Evolutionary conservation across 2,113 vertebrate species (phyloP).

Genomic region (Rhynchomys soricoides): DNA sequence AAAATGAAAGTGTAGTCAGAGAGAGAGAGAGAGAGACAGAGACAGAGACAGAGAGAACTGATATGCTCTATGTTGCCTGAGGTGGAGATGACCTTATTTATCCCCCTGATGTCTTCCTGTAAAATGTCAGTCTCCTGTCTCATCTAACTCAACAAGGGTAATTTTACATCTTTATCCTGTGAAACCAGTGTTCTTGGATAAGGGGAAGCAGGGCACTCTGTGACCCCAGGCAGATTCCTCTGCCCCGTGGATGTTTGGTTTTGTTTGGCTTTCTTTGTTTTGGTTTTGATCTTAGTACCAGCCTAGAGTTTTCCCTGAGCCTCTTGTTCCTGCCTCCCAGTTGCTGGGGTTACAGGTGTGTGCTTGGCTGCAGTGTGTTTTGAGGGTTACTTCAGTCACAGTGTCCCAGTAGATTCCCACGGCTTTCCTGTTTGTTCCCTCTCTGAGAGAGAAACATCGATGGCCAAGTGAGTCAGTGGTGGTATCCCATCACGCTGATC

Average conservation of each 20-base stretch:
- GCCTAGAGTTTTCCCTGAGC: background rate
- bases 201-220: background rate
- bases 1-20: too few relatives aligned
- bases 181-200: background rate
- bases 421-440: conserved; percentile 57
- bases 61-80: background rate
- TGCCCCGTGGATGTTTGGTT: conserved; percentile 53
- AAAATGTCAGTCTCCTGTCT: background rate
- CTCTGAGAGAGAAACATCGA: conserved; percentile 5
- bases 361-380: conserved; percentile 30
- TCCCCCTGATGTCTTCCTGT: background rate
- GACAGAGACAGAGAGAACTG: too few relatives aligned
- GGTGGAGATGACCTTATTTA: background rate
- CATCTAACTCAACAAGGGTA: background rate
- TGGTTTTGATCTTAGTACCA: background rate
- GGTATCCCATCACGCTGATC: background rate
- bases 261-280: conserved; percentile 59
- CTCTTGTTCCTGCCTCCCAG: background rate
- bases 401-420: conserved; percentile 65
- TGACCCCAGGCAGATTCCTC: background rate
- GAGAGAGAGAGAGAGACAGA: too few relatives aligned
- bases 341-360: background rate
- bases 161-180: background rate
- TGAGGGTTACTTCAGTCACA: conserved; percentile 70
- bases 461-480: background rate